These are phyloP conservation scores for Mesaphorura yosii DNA, from an alignment of 1,140 invertebrate species.

Conservation along the genomic window DNA sequence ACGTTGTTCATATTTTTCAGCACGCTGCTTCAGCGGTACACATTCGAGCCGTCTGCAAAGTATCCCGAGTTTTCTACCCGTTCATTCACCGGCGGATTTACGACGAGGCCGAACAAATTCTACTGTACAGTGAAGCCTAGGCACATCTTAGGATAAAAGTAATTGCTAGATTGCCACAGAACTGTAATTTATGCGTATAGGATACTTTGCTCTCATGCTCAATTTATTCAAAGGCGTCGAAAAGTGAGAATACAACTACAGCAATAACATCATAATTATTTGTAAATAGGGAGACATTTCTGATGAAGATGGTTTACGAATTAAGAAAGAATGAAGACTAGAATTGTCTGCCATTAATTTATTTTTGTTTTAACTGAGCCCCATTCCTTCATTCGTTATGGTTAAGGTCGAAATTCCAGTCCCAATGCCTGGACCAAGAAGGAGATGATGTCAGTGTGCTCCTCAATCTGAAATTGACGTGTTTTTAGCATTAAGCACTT, in stretches of 20 bases:
- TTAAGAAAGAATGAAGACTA: background rate
- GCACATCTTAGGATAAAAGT: background rate
- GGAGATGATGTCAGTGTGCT: slow-evolving; percentile 71
- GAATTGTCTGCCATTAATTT: background rate
- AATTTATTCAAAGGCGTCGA: background rate
- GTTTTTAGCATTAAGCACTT: no score
- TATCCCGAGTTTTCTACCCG: background rate
- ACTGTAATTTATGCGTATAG: background rate
- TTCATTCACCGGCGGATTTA: slow-evolving; percentile 1
- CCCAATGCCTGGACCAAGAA: slow-evolving; percentile 59
- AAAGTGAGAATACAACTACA: background rate
- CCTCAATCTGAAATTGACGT: slow-evolving; percentile 59
- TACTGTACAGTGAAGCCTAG: background rate
- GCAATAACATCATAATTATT: no score
- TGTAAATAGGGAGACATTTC: no score
- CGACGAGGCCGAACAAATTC: slow-evolving; percentile 3
- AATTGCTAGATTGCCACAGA: background rate
- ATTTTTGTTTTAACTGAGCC: background rate
- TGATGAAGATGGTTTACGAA: no score
- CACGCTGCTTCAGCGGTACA: slow-evolving; percentile 2
- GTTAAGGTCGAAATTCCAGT: background rate
- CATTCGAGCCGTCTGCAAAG: background rate
- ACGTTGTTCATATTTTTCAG: slow-evolving; percentile 4
- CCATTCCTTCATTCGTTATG: background rate
- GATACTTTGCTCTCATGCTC: background rate